These are phyloP conservation scores for Hydractinia symbiolongicarpus DNA, from an alignment of 30 jellyfish, hydroid and myxozoan species.

Conservation along the genomic window DNA sequence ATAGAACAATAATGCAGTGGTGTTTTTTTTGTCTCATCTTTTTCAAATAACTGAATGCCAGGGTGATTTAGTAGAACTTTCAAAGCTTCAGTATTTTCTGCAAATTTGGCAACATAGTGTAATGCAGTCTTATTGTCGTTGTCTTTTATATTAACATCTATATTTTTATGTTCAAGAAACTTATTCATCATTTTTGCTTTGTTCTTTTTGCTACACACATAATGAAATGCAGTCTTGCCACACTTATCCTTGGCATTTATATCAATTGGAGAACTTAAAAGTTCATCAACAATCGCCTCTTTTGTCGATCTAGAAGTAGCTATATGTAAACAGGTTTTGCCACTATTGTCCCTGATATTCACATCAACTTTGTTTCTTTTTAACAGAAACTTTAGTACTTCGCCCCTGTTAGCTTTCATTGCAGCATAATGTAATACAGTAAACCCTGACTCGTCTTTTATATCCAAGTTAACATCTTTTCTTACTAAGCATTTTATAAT, in stretches of 20 bases:
- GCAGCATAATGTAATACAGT: not conserved
- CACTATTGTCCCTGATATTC: not conserved
- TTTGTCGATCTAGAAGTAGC: not conserved
- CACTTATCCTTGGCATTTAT: not conserved
- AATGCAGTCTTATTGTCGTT: not conserved
- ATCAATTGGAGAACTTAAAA: not conserved
- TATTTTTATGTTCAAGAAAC: not conserved
- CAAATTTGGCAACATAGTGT: not conserved
- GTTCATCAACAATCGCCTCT: not conserved
- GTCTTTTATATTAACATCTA: not conserved
- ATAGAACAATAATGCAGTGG: constrained; percentile 11
- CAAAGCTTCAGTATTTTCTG: not conserved
- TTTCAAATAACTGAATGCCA: not conserved
- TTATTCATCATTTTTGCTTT: not conserved
- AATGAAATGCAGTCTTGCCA: not conserved
- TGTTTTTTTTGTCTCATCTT: not conserved
- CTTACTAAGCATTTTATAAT: not conserved
- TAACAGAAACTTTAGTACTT: not conserved
- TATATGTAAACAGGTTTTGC: not conserved
- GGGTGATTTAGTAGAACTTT: not conserved
- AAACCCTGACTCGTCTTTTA: not conserved
- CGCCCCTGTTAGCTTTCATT: not conserved
- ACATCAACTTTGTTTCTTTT: not conserved
- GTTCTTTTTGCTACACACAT: not conserved
- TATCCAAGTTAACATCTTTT: not conserved